A percentile compares a stretch with the other conserved stretches of the same genome.
These are phyloP conservation scores for Stegodyphus dumicola DNA, from an alignment of 1,140 invertebrate species.

Conservation along the genomic window DNA sequence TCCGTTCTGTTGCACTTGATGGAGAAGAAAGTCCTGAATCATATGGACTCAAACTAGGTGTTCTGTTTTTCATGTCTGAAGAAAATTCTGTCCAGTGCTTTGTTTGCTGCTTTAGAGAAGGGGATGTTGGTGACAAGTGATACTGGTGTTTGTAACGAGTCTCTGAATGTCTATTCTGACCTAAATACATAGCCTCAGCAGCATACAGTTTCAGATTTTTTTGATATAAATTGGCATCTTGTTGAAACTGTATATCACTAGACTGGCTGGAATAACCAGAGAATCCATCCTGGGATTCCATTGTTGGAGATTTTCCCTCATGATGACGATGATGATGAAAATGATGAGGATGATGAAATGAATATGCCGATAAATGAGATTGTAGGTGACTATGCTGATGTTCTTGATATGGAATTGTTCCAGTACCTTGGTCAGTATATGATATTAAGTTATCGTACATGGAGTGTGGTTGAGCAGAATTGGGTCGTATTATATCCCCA, in stretches of 20 bases:
- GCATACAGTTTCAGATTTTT: constrained; percentile 40
- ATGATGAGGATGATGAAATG: constrained; percentile 52
- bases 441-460: constrained; percentile 16
- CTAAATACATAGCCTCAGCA: constrained; percentile 27
- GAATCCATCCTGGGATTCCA: not conserved
- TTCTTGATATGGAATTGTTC: constrained; percentile 38
- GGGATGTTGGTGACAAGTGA: not conserved
- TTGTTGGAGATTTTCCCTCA: constrained; percentile 6
- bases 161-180: not conserved
- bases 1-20: constrained; percentile 22
- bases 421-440: constrained; percentile 2
- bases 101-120: not conserved
- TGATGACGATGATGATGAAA: constrained; percentile 52
- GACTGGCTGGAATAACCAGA: not conserved
- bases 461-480: constrained; percentile 49
- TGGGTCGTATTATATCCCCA: constrained; percentile 61
- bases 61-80: constrained; percentile 4
- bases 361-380: constrained; percentile 11
- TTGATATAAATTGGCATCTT: constrained; percentile 40
- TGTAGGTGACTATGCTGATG: constrained; percentile 9
- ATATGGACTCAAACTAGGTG: constrained; percentile 10
- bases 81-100: constrained; percentile 33
- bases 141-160: not conserved
- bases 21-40: constrained; percentile 21
- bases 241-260: not conserved